Base-by-base conservation (phyloP, 2,888 invertebrate genomes). In the Phragmatobia fuliginosa region DNA sequence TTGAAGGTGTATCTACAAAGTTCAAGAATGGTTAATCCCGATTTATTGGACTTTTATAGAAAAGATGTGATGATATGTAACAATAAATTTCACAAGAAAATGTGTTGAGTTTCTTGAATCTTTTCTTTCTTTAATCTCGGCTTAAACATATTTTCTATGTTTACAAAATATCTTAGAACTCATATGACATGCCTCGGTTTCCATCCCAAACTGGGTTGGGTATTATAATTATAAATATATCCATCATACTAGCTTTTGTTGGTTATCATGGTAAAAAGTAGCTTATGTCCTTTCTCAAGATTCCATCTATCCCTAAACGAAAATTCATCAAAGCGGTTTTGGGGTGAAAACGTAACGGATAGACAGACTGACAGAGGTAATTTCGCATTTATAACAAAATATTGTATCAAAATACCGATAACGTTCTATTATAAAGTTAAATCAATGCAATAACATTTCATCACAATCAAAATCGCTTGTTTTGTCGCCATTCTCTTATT, bases 21-120 rank as follows among this genome's bases (percentile, higher is more conserved):
- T 86, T 87, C 83, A 74, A 76, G 77, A 80, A 86, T 80, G 79
- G 82, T 79, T 85, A 82, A 84, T 74, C 79, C 86, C 81, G 66
- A 88, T 87, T 88, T 85, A 84, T 86, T 77, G 56, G 82, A 85
- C 79, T 84, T 86, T 88, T 87, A 86, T 84, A 73, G 85, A 75
- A 64, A 73, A 81, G 67, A 78, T 77, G 80, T 76, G 83, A 79
- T 78, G 76, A 80, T 77, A 74, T 73, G 74, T 77, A 76, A 75
- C 76, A 78, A 68, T 79, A 80, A 81, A 78, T 73, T 78, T 66
- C 21, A 63, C 25, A 25, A 36, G 64, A 59, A 76, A 73, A 66
- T 45, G 60, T 67, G 63, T 71, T 58, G 33, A 65, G 65, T 70
- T 75, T 76, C 68, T 65, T 65, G 56, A 63, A 64, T 56, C 49